These are phyloP conservation scores for Phylloscopus trochilus DNA, from an alignment of 2,113 vertebrate genomes.

Conservation along the genomic window DNA sequence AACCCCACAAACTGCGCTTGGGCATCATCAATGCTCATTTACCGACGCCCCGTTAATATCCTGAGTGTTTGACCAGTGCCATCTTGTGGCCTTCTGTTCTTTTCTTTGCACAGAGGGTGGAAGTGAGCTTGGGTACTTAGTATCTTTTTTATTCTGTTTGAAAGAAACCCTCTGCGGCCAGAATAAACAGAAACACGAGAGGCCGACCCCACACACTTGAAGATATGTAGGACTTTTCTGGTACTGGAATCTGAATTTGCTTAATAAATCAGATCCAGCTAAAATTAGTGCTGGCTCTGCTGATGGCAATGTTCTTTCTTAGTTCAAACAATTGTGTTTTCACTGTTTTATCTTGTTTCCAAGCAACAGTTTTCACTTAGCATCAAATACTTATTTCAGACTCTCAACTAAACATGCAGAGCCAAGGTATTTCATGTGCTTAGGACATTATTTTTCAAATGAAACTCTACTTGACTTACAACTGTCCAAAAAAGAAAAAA, in stretches of 20 bases:
- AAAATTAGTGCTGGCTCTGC: neutral
- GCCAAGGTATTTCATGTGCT: neutral
- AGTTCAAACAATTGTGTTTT: neutral
- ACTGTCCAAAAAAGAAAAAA: neutral
- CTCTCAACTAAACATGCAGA: neutral
- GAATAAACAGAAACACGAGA: neutral
- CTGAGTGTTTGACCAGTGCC: conserved; percentile 21
- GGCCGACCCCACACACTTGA: neutral
- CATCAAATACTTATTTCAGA: conserved; percentile 5
- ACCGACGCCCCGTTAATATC: neutral
- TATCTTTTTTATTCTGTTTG: neutral
- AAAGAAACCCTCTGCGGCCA: neutral
- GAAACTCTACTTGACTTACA: neutral
- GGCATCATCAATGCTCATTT: neutral
- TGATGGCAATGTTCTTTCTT: neutral
- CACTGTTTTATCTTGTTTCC: conserved; percentile 20
- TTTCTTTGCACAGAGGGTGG: no score
- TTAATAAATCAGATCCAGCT: neutral
- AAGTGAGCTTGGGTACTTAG: neutral
- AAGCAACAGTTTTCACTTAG: conserved; percentile 26
- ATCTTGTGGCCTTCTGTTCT: conserved; percentile 26
- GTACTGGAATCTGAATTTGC: neutral
- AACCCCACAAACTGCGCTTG: neutral
- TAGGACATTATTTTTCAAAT: neutral
- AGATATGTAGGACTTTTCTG: neutral